Conservation (phyloP, 2,113 vertebrate species). For the Pachycephala philippinensis region DNA sequence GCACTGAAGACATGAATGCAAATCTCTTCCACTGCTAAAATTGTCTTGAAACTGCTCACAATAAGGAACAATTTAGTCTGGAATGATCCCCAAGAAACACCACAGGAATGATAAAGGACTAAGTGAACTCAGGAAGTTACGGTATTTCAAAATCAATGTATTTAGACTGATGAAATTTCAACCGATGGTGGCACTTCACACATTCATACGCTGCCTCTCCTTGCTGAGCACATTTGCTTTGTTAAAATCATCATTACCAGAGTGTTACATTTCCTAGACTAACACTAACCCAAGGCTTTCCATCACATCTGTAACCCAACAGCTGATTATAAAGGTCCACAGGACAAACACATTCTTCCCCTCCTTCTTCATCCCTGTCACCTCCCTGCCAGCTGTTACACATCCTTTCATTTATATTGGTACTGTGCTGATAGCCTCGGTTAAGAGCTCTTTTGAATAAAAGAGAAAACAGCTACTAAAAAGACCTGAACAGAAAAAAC, state of each 20-base stretch:
- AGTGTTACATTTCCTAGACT: not conserved
- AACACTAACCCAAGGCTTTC: not conserved
- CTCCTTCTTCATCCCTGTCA: not conserved
- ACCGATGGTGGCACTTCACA: not conserved
- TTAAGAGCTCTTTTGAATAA: not conserved
- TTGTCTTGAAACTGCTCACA: not conserved
- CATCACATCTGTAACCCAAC: not conserved
- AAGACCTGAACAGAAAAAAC: not conserved
- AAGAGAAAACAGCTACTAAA: not conserved
- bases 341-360: not conserved
- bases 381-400: not conserved
- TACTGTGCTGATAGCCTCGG: not conserved
- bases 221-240: not conserved
- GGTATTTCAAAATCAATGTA: not conserved
- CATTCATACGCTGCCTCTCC: not conserved
- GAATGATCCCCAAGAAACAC: not conserved
- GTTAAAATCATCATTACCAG: not conserved
- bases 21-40: not conserved
- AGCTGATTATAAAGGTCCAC: not conserved
- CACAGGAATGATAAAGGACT: not conserved
- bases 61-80: not conserved
- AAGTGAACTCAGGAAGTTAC: not conserved
- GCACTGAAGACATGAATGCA: not conserved
- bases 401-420: not conserved
- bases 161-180: not conserved